These are phyloP conservation scores for Crocodylus rhombifer DNA, from an alignment of 2,797 vertebrate species.

Conservation along the genomic window DNA sequence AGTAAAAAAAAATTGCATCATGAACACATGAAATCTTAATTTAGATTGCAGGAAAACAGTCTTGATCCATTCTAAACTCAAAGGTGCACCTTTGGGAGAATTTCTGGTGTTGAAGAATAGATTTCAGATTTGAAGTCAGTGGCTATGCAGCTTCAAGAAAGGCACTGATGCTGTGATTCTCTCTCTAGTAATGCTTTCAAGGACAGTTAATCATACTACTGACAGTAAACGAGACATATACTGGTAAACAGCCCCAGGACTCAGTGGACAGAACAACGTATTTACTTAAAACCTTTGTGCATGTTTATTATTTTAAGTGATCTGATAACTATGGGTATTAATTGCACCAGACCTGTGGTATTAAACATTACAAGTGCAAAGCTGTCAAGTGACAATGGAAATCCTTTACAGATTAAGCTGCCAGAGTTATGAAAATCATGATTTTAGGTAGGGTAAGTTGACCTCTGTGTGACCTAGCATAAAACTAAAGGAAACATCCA, in stretches of 20 bases:
- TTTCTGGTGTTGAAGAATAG: neutral
- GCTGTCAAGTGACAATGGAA: accelerated
- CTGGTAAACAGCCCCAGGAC: neutral
- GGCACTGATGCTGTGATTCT: neutral
- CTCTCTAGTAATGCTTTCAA: neutral
- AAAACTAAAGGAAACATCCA: constrained; percentile 37
- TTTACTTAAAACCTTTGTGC: neutral
- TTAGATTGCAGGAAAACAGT: neutral
- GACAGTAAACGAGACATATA: neutral
- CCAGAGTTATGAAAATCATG: neutral
- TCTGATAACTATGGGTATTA: neutral
- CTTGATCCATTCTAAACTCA: neutral
- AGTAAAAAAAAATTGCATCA: neutral
- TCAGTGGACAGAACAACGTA: neutral
- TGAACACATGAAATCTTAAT: neutral
- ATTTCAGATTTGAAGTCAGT: neutral
- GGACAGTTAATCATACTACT: neutral
- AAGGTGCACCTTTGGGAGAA: neutral
- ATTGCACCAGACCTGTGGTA: neutral
- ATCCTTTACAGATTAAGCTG: neutral
- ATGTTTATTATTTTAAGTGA: neutral
- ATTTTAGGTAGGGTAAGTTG: neutral
- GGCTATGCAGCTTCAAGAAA: neutral
- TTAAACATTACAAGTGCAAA: neutral
- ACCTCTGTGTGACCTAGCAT: constrained; percentile 37